Base-by-base conservation (phyloP, 2,113 vertebrate genomes). In the Acrocephalus kingi region DNA sequence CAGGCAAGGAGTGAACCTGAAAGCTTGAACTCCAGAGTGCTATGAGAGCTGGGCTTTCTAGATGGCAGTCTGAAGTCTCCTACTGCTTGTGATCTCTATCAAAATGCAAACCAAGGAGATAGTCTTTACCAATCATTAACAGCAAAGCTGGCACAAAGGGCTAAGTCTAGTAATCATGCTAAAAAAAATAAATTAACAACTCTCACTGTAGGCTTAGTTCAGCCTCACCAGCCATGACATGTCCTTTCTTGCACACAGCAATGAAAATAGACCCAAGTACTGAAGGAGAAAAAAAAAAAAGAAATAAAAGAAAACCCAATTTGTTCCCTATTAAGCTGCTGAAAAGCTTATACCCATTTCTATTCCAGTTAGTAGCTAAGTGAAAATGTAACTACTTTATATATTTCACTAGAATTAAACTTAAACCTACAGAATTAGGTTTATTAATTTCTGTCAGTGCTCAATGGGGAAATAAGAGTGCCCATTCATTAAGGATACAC, bases 351-450 rank as follows among this genome's bases (percentile, higher is more conserved):
- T 97, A 97, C 94, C 96, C 92, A 92, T 94, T 96, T 97, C 97
- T 96, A 94, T 98, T 97, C 86, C 37, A 56, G 96, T 98, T 97
- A 96, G 95, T 96, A 91, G 96, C 97, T 98, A 98, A 98, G 97
- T 98, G 98, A 98, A 98, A 98, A 98, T 98, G 96, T 98, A 98
- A 98, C 98, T 98, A 97, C 97, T 98, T 98, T 98, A 98, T 98
- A 98, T 98, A 98, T 98, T 98, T 98, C 98, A 98, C 97, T 96
- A 98, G 97, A 98, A 98, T 98, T 98, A 98, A 98, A 98, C 98
- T 98, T 98, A 98, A 98, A 98, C 98, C 98, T 98, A 98, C 98
- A 98, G 98, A 98, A 98, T 98, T 98, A 98, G 98, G 98, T 98
- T 98, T 98, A 98, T 98, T 98, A 98, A 98, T 98, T 98, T 98